Evolutionary conservation across 1,140 invertebrate species (phyloP), one percentile per base, ranked within the genome.

Genomic region (Pseudachorutes palmiensis): DNA sequence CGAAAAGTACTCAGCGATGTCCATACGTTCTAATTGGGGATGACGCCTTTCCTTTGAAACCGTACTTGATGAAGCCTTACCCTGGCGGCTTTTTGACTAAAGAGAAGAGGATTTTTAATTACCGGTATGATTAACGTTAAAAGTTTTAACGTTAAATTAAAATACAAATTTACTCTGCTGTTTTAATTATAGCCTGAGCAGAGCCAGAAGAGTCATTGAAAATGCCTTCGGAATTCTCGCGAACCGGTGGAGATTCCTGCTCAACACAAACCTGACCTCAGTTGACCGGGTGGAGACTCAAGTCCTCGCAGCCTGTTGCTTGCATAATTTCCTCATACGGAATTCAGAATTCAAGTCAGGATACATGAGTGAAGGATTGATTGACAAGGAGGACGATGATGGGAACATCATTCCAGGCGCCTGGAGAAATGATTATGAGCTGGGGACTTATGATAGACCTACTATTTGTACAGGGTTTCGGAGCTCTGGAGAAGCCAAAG

Each of bases 201-300:
- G 77, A 61, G 77, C 76, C 29, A 70, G 78, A 60, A 69, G 77
- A 69, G 75, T 79, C 31, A 76, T 81, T 2, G 82, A 83, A 76
- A 83, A 82, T 75, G 76, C 77, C 1, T 83, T 83, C 74, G 81
- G 81, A 22, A 81, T 83, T 58, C 67, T 83, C 31, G 66, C 76
- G 16, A 72, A 75, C 36, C 75, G 76, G 59, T 82, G 72, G 70
- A 48, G 69, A 62, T 66, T 76, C 28, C 30, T 64, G n/a, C 48
- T 71, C 29, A 24, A 3, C 26, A 71, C 30, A 32, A 61, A 69
- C 65, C n/a, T 24, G 28, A 41, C 26, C 48, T 22, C 32, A 58
- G 22, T 55, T 60, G 45, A 33, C 19, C 24, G 29, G 29, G 62
- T 36, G n/a, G 28, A 66, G 26, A 61, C 29, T 14, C 16, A 59